Base-by-base conservation (phyloP, 2,797 vertebrate species). In the Leptatherina wallacei region DNA sequence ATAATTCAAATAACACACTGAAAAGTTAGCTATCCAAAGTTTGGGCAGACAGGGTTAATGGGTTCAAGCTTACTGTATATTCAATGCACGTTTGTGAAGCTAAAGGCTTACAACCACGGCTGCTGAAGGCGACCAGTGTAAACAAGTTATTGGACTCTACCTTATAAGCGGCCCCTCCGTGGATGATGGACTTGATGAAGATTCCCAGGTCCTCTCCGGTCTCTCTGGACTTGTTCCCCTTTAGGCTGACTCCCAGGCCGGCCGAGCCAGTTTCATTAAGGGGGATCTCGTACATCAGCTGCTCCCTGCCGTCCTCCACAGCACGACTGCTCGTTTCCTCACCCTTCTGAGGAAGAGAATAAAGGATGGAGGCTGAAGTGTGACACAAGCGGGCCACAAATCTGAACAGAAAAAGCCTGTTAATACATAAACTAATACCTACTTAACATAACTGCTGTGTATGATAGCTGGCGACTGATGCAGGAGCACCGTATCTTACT, bases 141-240 rank as follows among this genome's bases (percentile, higher is more conserved):
- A 11, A 29, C 42, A 52, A 4, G 5, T 10, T 9, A 40, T 18
- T 27, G 9, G 11, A 1, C 35, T 61, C 3, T n/a, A 99, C 98
- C 98, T 99, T 99, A 88, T 95, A 95, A 12, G 98, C 98, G 44
- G 98, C 97, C 29, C 97, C 98, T 86, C 98, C 98, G 0, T 98
- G 96, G 88, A 99, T 98, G 88, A 98, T 90, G 11, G 97, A 98
- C 91, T 99, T 99, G 93, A 99, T 98, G 88, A 99, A 99, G 94
- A 99, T 99, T 29, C 98, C 98, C 88, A 99, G 91, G 88, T 99
- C 98, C 36, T 95, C 95, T 30, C 96, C 95, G 0, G 96, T 98
- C 91, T 99, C 97, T 54, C 95, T 94, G 75, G 97, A 97, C 87
- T 96, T 97, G 93, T 98, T 98, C 69, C 98, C 98, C 93, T 98